Percentiles rank a stretch among this genome's conserved stretches.
Conservation (phyloP, 2,797 vertebrate genomes). For the Rhodeus uyekii region DNA sequence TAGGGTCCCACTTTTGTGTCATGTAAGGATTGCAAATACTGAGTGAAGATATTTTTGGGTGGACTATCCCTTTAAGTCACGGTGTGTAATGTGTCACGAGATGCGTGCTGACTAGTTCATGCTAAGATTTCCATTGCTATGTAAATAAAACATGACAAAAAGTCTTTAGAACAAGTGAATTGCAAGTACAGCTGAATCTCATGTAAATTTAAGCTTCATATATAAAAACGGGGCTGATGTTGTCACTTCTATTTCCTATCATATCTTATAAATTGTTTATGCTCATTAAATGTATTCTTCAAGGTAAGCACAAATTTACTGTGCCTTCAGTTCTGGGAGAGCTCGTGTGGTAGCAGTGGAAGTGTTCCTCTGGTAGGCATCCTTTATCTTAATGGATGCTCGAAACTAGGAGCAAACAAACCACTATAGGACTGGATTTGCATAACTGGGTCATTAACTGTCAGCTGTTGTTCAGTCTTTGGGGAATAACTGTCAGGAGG, state of each 20-base stretch:
- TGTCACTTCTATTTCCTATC: constrained; percentile 11
- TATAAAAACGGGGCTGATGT: neutral
- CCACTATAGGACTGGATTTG: constrained; percentile 66
- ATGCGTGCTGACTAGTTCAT: no score
- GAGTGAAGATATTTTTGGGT: neutral
- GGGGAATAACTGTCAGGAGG: constrained; percentile 69
- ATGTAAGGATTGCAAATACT: no score
- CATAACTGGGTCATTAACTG: constrained; percentile 80
- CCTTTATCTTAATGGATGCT: constrained; percentile 68
- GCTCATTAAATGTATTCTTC: constrained; percentile 17
- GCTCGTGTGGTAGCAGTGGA: neutral
- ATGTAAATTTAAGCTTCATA: neutral
- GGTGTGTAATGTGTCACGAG: no score
- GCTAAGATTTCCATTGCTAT: neutral
- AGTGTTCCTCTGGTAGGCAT: constrained; percentile 55
- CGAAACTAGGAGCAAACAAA: constrained; percentile 60
- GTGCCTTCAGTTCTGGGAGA: neutral
- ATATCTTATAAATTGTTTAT: constrained; percentile 5
- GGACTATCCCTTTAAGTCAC: neutral
- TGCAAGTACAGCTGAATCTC: neutral
- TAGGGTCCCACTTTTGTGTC: no score
- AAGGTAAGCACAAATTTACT: constrained; percentile 3
- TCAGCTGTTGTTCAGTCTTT: constrained; percentile 65
- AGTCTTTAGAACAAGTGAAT: neutral
- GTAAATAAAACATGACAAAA: neutral